Conservation (phyloP, 2,797 vertebrate species). For the Neoniphon sammara region DNA sequence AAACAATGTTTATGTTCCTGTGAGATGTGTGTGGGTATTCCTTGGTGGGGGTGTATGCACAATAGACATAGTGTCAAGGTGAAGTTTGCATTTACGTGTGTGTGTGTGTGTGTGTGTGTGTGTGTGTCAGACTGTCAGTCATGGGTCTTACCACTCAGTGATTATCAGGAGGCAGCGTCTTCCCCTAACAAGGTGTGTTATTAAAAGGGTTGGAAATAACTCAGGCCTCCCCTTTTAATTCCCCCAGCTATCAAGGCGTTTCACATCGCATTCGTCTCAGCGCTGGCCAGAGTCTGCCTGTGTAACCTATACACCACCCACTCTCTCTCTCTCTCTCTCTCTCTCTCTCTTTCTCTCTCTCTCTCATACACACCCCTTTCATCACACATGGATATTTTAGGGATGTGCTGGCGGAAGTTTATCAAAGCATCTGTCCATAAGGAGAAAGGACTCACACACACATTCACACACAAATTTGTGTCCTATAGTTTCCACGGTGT, state of each 20-base stretch:
- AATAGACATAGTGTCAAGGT: not conserved
- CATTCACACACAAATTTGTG: not conserved
- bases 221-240: constrained; percentile 29
- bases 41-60: no score
- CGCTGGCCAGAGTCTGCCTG: not conserved
- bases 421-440: constrained; percentile 46
- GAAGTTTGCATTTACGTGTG: not conserved
- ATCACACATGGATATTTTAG: constrained; percentile 38
- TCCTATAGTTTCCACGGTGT: not conserved
- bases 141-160: constrained; percentile 16
- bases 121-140: constrained; percentile 29
- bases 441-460: constrained; percentile 34
- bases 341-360: constrained; percentile 3
- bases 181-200: constrained; percentile 40
- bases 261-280: constrained; percentile 27
- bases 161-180: constrained; percentile 32
- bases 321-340: constrained; percentile 1
- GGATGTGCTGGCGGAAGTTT: constrained; percentile 49
- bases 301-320: not conserved
- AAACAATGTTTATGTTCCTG: constrained; percentile 12
- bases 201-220: constrained; percentile 39
- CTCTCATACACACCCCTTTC: not conserved
- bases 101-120: not conserved
- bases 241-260: constrained; percentile 12
- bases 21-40: not conserved